These are phyloP conservation scores for Equus quagga DNA, from an alignment of 2,113 vertebrate genomes.

Conservation along the genomic window DNA sequence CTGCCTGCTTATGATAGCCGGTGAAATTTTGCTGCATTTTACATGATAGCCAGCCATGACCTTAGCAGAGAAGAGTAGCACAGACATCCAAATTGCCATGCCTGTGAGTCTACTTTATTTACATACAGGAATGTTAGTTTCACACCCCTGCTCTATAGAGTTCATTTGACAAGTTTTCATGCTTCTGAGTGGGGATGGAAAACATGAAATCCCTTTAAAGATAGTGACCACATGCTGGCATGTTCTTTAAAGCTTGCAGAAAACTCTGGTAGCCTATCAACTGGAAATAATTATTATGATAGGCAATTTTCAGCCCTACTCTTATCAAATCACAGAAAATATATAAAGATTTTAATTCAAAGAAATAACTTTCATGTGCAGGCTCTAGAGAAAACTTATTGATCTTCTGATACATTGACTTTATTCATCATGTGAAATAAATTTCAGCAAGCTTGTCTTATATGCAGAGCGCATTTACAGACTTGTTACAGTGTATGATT, in stretches of 20 bases:
- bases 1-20: background rate
- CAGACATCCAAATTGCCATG: rapidly evolving
- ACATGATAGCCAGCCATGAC: background rate
- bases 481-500: background rate
- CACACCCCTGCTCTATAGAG: background rate
- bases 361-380: background rate
- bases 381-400: background rate
- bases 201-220: background rate
- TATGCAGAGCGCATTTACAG: background rate
- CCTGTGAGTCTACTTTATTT: background rate
- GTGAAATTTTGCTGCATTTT: background rate
- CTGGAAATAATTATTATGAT: slow-evolving; percentile 36
- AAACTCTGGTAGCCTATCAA: background rate
- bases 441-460: background rate
- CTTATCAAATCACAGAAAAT: background rate
- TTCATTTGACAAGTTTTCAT: background rate
- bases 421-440: background rate
- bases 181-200: background rate
- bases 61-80: background rate
- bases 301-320: background rate
- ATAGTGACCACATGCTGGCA: background rate
- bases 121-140: background rate
- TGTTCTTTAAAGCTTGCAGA: background rate
- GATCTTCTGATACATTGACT: background rate
- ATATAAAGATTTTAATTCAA: slow-evolving; percentile 20